Evolutionary conservation across 1,140 invertebrate species (phyloP), one percentile per base, ranked within the genome.

Genomic region (Apis cerana): DNA sequence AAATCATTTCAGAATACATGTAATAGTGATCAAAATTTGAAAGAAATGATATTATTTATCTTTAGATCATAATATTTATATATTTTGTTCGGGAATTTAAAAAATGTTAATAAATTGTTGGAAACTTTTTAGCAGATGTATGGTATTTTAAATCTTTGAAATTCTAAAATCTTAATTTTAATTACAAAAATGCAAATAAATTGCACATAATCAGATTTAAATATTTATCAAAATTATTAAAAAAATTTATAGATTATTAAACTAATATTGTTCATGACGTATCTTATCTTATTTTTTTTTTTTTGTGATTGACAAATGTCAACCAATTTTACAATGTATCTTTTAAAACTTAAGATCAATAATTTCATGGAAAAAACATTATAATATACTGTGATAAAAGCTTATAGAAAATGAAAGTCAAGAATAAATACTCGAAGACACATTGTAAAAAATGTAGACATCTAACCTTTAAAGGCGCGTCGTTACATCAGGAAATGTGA

Each of bases 401-500:
- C 71, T 50, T 9, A 0, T 50, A 79, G 75, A 78, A 78, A 83
- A 48, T 59, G 76, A 83, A 78, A 78, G 75, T 79, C 9, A 15
- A 17, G 19, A 50, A 56, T 56, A 69, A 43, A 82, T 43, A 65
- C 13, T 48, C 23, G 17, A 69, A 69, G 58, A 64, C 65, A 78
- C 67, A n/a, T 17, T 52, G 23, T 17, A 50, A 81, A 54, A 68
- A 65, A 17, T 17, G 11, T 56, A 17, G 58, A 65, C 69, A 71
- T 83, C 76, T 83, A 83, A 83, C 82, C 82, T 83, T 83, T 83
- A 65, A 68, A 85, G 68, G 84, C 75, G 67, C 83, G 83, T 56
- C 23, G 64, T 61, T 65, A 61, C 74, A 62, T 74, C 52, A 33
- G 43, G 75, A 58, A 75, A 67, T 50, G 67, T 76, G 67, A 78